Evolutionary conservation across 2,888 invertebrate genomes (phyloP).

Genomic region (Leucania comma): DNA sequence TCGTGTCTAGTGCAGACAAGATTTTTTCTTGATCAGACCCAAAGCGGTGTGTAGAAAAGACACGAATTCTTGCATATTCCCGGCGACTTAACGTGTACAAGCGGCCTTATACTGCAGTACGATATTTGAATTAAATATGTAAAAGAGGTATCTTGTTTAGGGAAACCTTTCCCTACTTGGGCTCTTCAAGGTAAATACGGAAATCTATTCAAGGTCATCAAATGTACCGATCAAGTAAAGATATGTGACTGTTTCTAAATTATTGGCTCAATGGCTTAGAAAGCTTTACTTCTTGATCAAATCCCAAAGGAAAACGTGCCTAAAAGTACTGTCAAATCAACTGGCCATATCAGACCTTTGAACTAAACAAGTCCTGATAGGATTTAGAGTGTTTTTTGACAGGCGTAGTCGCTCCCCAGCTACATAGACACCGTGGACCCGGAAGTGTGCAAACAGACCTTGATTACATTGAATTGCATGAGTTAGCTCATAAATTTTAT

Average conservation of each 20-base stretch:
- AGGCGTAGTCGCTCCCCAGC: background rate
- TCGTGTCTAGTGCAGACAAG: too few relatives aligned
- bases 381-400: background rate
- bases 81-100: too few relatives aligned
- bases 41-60: too few relatives aligned
- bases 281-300: background rate
- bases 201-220: background rate
- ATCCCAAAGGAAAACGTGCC: too few relatives aligned
- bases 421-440: background rate
- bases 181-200: background rate
- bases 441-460: background rate
- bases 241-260: too few relatives aligned
- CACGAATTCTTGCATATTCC: too few relatives aligned
- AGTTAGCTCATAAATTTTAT: background rate
- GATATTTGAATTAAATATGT: constrained; percentile 21
- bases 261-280: too few relatives aligned
- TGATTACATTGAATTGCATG: too few relatives aligned
- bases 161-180: too few relatives aligned
- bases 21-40: too few relatives aligned
- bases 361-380: too few relatives aligned
- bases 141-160: constrained; percentile 12
- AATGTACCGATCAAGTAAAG: too few relatives aligned
- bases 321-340: background rate
- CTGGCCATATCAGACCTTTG: background rate
- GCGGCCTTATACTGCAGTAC: constrained; percentile 29